Percentiles rank a stretch among this genome's conserved stretches.
These are phyloP conservation scores for Gerosis bhagava DNA, from an alignment of 2,888 invertebrate genomes.

Conservation along the genomic window DNA sequence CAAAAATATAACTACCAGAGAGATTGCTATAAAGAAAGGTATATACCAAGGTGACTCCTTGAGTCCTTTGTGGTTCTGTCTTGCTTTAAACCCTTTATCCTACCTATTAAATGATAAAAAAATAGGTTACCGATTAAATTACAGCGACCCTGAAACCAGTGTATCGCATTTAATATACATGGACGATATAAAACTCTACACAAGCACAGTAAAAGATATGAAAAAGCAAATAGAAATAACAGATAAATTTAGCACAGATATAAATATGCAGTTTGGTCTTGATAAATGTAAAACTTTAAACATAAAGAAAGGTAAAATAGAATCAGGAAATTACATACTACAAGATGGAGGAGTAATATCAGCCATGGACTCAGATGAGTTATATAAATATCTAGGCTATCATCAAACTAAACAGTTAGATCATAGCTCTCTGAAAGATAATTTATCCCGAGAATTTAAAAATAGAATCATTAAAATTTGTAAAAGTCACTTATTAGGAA, in stretches of 20 bases:
- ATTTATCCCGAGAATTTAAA: not conserved
- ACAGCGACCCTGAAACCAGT: not conserved
- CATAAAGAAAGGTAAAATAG: slow-evolving; percentile 1
- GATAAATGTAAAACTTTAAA: slow-evolving; percentile 1
- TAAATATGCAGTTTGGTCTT: slow-evolving; percentile 2
- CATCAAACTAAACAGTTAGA: not conserved
- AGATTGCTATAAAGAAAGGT: slow-evolving; percentile 22
- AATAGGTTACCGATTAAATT: too few species aligned
- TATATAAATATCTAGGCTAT: slow-evolving; percentile 1
- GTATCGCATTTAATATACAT: too few species aligned
- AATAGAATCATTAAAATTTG: not conserved
- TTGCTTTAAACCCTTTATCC: too few species aligned
- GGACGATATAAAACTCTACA: too few species aligned
- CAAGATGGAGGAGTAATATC: not conserved
- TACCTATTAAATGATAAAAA: too few species aligned
- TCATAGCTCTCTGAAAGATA: not conserved
- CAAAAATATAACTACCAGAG: not conserved
- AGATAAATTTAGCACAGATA: not conserved
- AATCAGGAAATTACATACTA: not conserved
- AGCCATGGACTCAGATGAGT: not conserved
- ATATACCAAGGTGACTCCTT: slow-evolving; percentile 10
- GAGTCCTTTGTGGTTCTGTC: too few species aligned
- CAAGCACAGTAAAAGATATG: slow-evolving; percentile 1
- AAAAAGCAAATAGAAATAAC: not conserved
- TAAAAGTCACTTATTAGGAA: not conserved